A percentile compares a stretch with the other conserved stretches of the same genome.
Evolutionary conservation across 2,888 invertebrate genomes (phyloP).

Genomic region (Ectemnius cavifrons): DNA sequence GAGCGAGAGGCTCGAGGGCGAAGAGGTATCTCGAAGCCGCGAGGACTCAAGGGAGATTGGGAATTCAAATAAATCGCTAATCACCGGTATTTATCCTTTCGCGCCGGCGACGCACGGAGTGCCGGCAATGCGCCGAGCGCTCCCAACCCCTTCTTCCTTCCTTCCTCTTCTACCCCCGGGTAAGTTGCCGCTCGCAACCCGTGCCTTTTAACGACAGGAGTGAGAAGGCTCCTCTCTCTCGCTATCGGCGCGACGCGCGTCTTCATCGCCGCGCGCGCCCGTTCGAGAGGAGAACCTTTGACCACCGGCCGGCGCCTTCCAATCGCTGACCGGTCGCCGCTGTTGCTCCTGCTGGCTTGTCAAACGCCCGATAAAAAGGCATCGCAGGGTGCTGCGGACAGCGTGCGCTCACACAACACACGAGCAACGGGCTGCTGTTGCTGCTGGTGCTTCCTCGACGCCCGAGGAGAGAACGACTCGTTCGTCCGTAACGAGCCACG

Average conservation of each 20-base stretch:
- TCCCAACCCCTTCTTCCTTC: slow-evolving; percentile 8
- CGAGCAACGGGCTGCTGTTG: too few relatives aligned
- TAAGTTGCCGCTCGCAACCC: too few relatives aligned
- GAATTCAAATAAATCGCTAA: slow-evolving; percentile 75
- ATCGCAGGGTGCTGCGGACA: slow-evolving; percentile 4
- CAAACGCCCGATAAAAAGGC: slow-evolving; percentile 26
- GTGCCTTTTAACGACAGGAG: not conserved
- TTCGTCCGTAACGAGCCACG: slow-evolving; percentile 14
- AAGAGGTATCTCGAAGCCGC: too few relatives aligned
- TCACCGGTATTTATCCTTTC: slow-evolving; percentile 66
- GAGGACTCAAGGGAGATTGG: slow-evolving; percentile 25
- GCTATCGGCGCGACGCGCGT: slow-evolving; percentile 35
- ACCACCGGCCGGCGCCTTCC: slow-evolving; percentile 34
- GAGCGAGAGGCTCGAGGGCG: too few relatives aligned
- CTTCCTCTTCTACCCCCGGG: not conserved
- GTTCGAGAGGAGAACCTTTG: slow-evolving; percentile 40
- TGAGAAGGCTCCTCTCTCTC: not conserved
- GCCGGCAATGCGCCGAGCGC: slow-evolving; percentile 53
- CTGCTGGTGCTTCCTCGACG: not conserved
- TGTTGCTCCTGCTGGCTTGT: not conserved
- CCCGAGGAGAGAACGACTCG: not conserved
- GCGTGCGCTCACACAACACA: too few relatives aligned
- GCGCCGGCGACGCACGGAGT: slow-evolving; percentile 55
- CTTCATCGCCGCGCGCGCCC: slow-evolving; percentile 50
- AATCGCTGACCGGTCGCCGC: too few relatives aligned